These are phyloP conservation scores for Hirundichthys speculiger DNA, from an alignment of 2,113 vertebrate genomes.

Conservation along the genomic window DNA sequence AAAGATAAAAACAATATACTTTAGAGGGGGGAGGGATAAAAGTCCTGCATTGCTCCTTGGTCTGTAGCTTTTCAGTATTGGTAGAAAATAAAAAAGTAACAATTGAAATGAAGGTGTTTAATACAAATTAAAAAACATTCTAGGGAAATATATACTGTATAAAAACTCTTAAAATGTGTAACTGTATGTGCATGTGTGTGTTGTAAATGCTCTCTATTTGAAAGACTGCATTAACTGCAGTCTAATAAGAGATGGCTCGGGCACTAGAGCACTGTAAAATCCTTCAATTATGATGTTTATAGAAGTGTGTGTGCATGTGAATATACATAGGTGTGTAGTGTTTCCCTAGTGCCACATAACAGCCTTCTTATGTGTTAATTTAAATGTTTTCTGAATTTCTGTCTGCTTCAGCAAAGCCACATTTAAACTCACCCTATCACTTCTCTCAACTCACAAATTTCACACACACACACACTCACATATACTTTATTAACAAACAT, in stretches of 20 bases:
- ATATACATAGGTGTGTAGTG: constrained; percentile 32
- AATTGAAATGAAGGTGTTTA: constrained; percentile 79
- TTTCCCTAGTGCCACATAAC: constrained; percentile 64
- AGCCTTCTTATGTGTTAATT: constrained; percentile 63
- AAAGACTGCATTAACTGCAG: constrained; percentile 61
- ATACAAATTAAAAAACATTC: constrained; percentile 83
- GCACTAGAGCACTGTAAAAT: constrained; percentile 60
- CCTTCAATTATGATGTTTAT: constrained; percentile 54
- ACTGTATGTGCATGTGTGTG: constrained; percentile 55
- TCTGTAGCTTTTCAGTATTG: constrained; percentile 91
- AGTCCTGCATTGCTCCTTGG: constrained; percentile 91
- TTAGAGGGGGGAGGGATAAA: constrained; percentile 85
- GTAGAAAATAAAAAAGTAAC: constrained; percentile 82
- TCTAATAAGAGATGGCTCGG: constrained; percentile 66
- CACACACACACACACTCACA: constrained; percentile 29
- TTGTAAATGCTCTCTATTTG: constrained; percentile 73
- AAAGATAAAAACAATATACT: constrained; percentile 83
- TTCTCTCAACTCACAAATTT: constrained; percentile 17
- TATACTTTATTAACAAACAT: constrained; percentile 45
- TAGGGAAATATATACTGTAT: constrained; percentile 88
- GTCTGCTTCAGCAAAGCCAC: constrained; percentile 56
- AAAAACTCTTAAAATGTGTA: constrained; percentile 84
- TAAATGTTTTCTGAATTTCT: constrained; percentile 45
- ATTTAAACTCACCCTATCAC: constrained; percentile 31
- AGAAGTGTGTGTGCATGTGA: constrained; percentile 13